phyloP scores from a whole-genome alignment of 2,797 vertebrate species.

The Phyllotis vaccarum region DNA sequence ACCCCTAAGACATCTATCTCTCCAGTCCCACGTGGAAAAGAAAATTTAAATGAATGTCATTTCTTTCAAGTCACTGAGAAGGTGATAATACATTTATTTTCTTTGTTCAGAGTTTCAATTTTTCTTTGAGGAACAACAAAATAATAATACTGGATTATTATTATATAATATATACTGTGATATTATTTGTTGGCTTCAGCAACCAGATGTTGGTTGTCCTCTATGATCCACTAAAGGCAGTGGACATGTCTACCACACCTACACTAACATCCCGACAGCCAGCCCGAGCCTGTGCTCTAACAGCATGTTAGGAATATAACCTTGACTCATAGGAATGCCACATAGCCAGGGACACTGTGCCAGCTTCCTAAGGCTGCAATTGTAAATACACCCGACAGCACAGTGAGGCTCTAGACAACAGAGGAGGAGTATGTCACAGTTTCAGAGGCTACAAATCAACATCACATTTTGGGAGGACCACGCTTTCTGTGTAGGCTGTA shows the following conservation, averaged over 20 bases:
- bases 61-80: neutral
- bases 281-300: neutral
- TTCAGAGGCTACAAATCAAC: neutral
- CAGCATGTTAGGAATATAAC: neutral
- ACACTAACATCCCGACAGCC: neutral
- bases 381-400: neutral
- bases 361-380: neutral
- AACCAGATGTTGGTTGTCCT: neutral
- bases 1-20: neutral
- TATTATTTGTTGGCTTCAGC: neutral
- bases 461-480: neutral
- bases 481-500: neutral
- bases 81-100: neutral
- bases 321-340: neutral
- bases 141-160: neutral
- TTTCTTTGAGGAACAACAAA: neutral
- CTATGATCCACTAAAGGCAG: neutral
- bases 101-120: slow-evolving; percentile 4
- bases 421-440: neutral
- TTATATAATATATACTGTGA: neutral
- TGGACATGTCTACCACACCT: neutral
- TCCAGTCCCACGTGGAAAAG: neutral
- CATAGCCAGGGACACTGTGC: neutral
- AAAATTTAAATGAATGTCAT: neutral
- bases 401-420: neutral